Conservation (phyloP, 2,797 vertebrate genomes). For the Gephyroberyx darwinii region DNA sequence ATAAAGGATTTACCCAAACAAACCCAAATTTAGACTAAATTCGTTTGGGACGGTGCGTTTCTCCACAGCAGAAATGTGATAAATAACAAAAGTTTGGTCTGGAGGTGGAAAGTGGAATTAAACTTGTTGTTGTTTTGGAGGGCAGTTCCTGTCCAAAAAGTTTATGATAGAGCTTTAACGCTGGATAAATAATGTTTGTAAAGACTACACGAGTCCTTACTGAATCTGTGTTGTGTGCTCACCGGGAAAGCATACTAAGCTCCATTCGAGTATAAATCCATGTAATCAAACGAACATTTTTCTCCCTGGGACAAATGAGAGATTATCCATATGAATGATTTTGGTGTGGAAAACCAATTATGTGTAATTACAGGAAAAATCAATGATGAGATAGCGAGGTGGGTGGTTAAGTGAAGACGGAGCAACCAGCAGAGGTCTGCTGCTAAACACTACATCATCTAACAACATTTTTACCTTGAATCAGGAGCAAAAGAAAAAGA, state of each 20-base stretch:
- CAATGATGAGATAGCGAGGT: conserved; percentile 27
- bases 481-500: neutral
- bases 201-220: too few relatives aligned
- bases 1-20: neutral
- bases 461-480: conserved; percentile 13
- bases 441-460: neutral
- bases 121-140: neutral
- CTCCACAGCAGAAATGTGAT: neutral
- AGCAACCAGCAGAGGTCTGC: neutral
- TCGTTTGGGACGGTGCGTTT: neutral
- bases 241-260: conserved; percentile 6
- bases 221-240: too few relatives aligned
- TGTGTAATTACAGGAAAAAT: conserved; percentile 47
- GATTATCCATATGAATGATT: conserved; percentile 30
- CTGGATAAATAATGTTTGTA: neutral
- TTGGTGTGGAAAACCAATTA: conserved; percentile 45
- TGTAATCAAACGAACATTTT: conserved; percentile 43
- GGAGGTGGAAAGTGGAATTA: neutral
- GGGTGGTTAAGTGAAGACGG: neutral
- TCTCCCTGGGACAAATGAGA: conserved; percentile 45
- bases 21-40: neutral
- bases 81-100: neutral
- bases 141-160: neutral
- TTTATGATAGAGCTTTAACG: neutral
- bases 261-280: conserved; percentile 32